phyloP scores from a whole-genome alignment of 2,888 invertebrate species.

The Timandra comae region DNA sequence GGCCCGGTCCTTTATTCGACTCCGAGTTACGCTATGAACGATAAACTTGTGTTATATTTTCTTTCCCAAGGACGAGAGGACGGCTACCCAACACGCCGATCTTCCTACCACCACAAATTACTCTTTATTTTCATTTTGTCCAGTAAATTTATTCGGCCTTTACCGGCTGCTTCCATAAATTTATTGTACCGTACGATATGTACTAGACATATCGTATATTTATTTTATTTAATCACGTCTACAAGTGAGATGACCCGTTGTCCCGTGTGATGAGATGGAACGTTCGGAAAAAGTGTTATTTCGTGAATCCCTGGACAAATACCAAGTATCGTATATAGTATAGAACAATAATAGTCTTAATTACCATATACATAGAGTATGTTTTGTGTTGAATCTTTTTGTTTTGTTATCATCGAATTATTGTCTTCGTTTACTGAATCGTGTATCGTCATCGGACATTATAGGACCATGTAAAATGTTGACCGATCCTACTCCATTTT shows the following conservation, averaged over 20 bases:
- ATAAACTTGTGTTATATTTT: constrained; percentile 56
- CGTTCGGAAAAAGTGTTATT: constrained; percentile 4
- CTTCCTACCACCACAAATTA: constrained; percentile 22
- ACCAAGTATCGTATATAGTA: constrained; percentile 18
- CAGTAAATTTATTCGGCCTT: constrained; percentile 31
- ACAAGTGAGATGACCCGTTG: constrained; percentile 9
- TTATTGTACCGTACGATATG: no score
- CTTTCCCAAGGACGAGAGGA: constrained; percentile 57
- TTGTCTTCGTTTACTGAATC: no score
- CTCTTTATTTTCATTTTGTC: constrained; percentile 32
- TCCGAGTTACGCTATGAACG: constrained; percentile 20
- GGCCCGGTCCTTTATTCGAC: constrained; percentile 9
- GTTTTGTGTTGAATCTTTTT: no score
- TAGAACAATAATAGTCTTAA: no score
- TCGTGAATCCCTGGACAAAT: constrained; percentile 7
- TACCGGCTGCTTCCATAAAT: constrained; percentile 13
- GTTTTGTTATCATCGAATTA: no score
- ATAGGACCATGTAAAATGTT: no score
- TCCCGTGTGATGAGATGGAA: constrained; percentile 6
- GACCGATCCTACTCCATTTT: no score
- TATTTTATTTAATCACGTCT: constrained; percentile 13
- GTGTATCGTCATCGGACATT: no score
- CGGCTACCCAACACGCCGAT: constrained; percentile 23
- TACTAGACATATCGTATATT: no score
- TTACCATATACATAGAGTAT: no score